Percentiles rank a stretch among this genome's conserved stretches.
Conservation (phyloP, 2,888 invertebrate species). For the Julus scanicus region DNA sequence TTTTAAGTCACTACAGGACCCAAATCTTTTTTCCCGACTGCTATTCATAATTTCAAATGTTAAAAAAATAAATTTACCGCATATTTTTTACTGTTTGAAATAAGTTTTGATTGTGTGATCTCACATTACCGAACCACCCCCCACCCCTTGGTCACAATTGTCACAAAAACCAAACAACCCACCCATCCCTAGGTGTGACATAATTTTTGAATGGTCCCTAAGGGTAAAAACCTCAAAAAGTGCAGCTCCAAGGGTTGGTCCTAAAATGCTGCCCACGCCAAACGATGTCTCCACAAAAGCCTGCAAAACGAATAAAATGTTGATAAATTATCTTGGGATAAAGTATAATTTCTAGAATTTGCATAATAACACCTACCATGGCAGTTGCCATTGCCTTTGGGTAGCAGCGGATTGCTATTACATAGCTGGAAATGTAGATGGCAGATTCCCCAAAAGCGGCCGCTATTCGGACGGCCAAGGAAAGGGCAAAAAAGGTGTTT, state of each 20-base stretch:
- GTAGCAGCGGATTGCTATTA: constrained; percentile 88
- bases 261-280: constrained; percentile 75
- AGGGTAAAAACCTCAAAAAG: constrained; percentile 73
- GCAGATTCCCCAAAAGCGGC: constrained; percentile 89
- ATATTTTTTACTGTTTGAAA: too few species aligned
- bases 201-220: too few species aligned
- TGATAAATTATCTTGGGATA: background rate
- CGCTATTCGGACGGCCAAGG: constrained; percentile 81
- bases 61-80: too few species aligned
- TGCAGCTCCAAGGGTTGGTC: constrained; percentile 88
- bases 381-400: constrained; percentile 86
- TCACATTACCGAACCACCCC: too few species aligned
- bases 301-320: background rate
- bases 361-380: constrained; percentile 74
- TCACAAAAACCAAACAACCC: too few species aligned
- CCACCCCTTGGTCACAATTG: too few species aligned
- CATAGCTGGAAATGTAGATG: constrained; percentile 86
- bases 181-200: too few species aligned
- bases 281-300: constrained; percentile 41
- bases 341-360: background rate
- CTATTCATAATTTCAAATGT: too few species aligned
- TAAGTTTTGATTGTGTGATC: too few species aligned
- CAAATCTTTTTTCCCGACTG: too few species aligned
- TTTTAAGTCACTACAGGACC: too few species aligned
- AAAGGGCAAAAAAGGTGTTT: constrained; percentile 80